A percentile compares a stretch with the other conserved stretches of the same genome.
These are phyloP conservation scores for Microcebus lehilahytsara DNA, from an alignment of 2,113 vertebrate species.

Conservation along the genomic window DNA sequence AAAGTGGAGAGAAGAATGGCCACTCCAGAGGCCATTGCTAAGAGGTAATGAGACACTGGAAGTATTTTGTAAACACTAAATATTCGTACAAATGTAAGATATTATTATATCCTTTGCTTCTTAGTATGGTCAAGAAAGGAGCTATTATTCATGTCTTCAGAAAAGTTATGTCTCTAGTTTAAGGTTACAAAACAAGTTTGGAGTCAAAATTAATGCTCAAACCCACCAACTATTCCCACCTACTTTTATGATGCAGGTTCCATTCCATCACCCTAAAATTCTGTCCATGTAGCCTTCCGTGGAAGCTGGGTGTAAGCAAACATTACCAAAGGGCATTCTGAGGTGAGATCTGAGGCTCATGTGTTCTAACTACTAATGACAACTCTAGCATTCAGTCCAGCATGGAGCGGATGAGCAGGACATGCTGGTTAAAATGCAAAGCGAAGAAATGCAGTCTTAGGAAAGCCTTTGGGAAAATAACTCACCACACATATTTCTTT, in stretches of 20 bases:
- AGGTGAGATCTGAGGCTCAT: neutral
- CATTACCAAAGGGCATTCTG: neutral
- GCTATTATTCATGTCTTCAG: neutral
- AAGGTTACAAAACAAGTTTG: neutral
- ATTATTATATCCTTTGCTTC: neutral
- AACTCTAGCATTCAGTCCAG: neutral
- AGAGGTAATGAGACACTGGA: neutral
- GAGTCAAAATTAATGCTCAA: neutral
- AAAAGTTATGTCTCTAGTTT: neutral
- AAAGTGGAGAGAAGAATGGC: neutral
- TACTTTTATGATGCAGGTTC: neutral
- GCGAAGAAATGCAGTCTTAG: neutral
- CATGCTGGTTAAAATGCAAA: neutral
- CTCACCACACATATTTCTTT: neutral
- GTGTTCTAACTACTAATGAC: neutral
- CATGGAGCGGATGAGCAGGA: neutral
- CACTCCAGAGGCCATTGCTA: neutral
- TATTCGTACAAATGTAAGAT: neutral
- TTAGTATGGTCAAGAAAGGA: neutral
- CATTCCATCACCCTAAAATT: neutral
- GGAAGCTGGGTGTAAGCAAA: neutral
- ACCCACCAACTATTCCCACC: neutral
- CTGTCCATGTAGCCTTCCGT: neutral
- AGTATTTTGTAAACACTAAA: neutral
- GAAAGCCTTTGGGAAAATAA: neutral